Conservation (phyloP, 2,797 vertebrate genomes). For the Cyclopterus lumpus region DNA sequence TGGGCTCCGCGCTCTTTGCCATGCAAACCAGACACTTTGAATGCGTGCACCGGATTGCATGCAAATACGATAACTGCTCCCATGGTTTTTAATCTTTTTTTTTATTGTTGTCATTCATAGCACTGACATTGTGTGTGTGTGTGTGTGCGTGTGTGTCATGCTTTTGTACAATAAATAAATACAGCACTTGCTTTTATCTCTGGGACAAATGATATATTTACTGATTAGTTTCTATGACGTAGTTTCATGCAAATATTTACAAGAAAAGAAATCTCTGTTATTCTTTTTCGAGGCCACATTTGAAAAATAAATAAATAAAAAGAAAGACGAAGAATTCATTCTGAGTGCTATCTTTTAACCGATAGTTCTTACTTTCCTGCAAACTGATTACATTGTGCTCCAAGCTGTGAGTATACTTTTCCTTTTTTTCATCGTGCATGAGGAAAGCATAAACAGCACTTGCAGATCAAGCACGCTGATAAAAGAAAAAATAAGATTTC, state of each 20-base stretch:
- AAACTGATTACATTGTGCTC: constrained; percentile 82
- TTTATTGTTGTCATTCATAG: constrained; percentile 31
- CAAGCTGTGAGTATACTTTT: constrained; percentile 78
- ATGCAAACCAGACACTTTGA: constrained; percentile 72
- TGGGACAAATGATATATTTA: constrained; percentile 35
- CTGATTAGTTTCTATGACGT: constrained; percentile 36
- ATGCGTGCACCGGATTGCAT: constrained; percentile 75
- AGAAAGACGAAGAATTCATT: constrained; percentile 47
- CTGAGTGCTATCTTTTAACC: constrained; percentile 66
- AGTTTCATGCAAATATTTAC: constrained; percentile 46
- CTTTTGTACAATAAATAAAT: constrained; percentile 25
- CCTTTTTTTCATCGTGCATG: constrained; percentile 70
- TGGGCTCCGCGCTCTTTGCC: constrained; percentile 52
- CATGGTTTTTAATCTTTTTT: too few species aligned
- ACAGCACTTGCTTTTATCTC: constrained; percentile 38
- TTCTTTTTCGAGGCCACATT: constrained; percentile 52
- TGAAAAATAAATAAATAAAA: constrained; percentile 11
- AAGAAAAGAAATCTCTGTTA: constrained; percentile 34
- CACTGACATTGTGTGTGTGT: constrained; percentile 27
- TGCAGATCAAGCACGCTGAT: constrained; percentile 82
- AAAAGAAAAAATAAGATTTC: constrained; percentile 81
- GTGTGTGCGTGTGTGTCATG: constrained; percentile 27
- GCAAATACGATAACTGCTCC: constrained; percentile 79
- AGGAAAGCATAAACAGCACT: constrained; percentile 78
- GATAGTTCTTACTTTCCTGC: constrained; percentile 71